Base-by-base conservation (phyloP, 2,797 vertebrate species). In the Falco columbarius region DNA sequence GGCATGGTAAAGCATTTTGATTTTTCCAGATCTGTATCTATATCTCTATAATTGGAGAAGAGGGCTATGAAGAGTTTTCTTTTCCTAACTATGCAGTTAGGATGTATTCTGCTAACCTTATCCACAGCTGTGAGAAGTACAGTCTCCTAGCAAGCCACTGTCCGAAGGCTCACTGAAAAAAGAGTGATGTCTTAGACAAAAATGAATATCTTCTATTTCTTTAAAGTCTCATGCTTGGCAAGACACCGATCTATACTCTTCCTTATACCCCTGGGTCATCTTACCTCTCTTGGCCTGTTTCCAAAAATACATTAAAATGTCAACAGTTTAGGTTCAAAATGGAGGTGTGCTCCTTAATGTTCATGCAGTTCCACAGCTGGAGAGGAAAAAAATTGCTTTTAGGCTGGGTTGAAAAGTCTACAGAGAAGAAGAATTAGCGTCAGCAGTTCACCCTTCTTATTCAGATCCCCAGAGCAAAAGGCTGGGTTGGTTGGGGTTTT, bases 401-500 rank as follows among this genome's bases (percentile, higher is more conserved):
- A 42, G 26, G 4, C 16, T 54, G 20, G 4, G 4, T 19, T 73
- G 29, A 56, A 68, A 85, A 68, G 4, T 27, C 8, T 62, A 32
- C 1, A 10, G 12, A 49, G 16, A 67, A 82, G 24, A 20, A 75
- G 12, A 38, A 47, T 16, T 76, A 51, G 1, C 7, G 51, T 13
- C 10, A 56, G 7, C 16, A 68, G 3, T 82, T 56, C 12, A 72
- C 13, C 3, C 2, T 36, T 4, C 1, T 85, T 88, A 56, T 80
- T 73, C 3, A 7, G 12, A 66, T 20, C 2, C 2, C 10, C 3
- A 4, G 40, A 61, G 4, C 38, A 40, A 65, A 77, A 71, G 47
- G 40, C 40, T 42, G 40, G 1, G 0, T 3, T 32, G 8, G 12
- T 0, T 7, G 34, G 5, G 23, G 30, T 6, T 49, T 27, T 6